phyloP scores from a whole-genome alignment of 2,113 vertebrate genomes.

The Eonycteris spelaea region DNA sequence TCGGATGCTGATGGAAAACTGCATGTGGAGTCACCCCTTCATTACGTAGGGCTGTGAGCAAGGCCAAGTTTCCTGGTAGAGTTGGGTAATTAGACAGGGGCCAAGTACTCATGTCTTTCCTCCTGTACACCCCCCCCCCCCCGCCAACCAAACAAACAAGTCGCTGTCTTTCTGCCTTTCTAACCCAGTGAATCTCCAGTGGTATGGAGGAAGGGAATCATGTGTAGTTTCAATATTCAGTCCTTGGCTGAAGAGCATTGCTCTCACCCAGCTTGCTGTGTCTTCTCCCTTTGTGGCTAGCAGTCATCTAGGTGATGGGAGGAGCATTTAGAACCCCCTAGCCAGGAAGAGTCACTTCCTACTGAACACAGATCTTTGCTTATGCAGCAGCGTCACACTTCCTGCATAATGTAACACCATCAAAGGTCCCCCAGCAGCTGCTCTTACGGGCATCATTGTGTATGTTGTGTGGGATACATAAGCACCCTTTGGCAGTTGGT shows the following conservation, averaged over 20 bases:
- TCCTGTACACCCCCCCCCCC: neutral
- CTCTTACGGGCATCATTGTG: neutral
- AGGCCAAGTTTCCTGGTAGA: neutral
- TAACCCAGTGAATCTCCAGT: neutral
- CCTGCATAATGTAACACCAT: neutral
- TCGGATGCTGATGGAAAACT: neutral
- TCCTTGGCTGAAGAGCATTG: neutral
- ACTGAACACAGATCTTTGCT: neutral
- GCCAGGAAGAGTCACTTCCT: slow-evolving; percentile 31
- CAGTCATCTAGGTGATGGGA: neutral
- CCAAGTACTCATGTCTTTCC: neutral
- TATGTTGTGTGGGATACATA: neutral
- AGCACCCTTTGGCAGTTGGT: neutral
- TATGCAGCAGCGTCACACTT: neutral
- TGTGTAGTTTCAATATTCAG: neutral
- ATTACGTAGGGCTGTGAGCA: neutral
- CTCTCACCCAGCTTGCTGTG: neutral
- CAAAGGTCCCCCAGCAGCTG: neutral
- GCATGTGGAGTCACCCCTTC: neutral
- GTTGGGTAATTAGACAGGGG: neutral
- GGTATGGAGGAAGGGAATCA: neutral
- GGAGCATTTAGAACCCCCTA: neutral
- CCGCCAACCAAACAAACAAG: neutral
- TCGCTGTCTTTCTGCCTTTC: neutral
- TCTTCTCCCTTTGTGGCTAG: neutral